phyloP scores from a whole-genome alignment of 1,140 invertebrate species.

The Muscidifurax raptorellus region DNA sequence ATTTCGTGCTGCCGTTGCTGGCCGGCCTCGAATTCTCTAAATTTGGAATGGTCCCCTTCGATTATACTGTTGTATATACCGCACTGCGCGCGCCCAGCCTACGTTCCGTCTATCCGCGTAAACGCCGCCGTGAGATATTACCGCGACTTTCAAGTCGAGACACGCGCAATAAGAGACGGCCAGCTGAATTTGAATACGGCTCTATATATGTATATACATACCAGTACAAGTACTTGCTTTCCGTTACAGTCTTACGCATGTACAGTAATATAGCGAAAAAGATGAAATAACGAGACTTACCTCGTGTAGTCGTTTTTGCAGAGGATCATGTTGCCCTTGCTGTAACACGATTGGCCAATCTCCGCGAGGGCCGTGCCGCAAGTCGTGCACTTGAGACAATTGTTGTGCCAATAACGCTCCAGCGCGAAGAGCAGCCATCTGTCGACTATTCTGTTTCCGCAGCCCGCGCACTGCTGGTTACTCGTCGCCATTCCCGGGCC shows the following conservation, averaged over 20 bases:
- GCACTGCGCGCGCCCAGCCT: background rate
- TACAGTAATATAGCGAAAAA: too few relatives aligned
- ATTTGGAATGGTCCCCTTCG: conserved; percentile 69
- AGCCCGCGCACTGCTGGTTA: conserved; percentile 77
- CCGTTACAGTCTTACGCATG: too few relatives aligned
- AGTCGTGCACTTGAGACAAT: conserved; percentile 93
- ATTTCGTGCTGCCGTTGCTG: conserved; percentile 58
- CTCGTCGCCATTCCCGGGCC: conserved; percentile 67
- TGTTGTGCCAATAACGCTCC: conserved; percentile 95
- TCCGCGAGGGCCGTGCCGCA: conserved; percentile 91
- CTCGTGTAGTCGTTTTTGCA: conserved; percentile 95
- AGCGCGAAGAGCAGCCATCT: conserved; percentile 90
- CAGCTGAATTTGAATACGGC: too few relatives aligned
- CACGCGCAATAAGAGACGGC: too few relatives aligned
- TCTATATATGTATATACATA: too few relatives aligned
- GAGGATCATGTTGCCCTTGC: conserved; percentile 93
- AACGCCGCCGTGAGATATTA: background rate
- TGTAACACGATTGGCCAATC: conserved; percentile 92
- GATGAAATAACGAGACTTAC: conserved; percentile 76
- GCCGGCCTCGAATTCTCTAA: conserved; percentile 61
- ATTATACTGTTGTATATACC: background rate
- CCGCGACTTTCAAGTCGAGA: too few relatives aligned
- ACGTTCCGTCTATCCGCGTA: background rate
- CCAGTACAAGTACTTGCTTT: too few relatives aligned
- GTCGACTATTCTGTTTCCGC: conserved; percentile 88